Percentiles rank a stretch among this genome's conserved stretches.
These are phyloP conservation scores for Hiodon alosoides DNA, from an alignment of 2,113 vertebrate species.

Conservation along the genomic window DNA sequence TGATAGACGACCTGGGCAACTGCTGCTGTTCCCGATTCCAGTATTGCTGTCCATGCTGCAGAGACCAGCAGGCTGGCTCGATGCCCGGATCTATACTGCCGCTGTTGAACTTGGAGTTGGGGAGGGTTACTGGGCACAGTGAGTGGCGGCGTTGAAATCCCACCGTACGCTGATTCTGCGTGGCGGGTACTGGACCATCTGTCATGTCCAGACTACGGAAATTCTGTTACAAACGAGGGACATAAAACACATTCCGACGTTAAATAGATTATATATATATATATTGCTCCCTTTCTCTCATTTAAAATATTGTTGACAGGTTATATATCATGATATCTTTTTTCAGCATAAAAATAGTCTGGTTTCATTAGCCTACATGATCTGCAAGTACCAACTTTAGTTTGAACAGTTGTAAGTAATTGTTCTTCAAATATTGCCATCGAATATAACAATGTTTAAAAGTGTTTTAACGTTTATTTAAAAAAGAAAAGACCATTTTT, in stretches of 20 bases:
- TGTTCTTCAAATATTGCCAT: too few relatives aligned
- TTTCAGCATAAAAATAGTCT: too few relatives aligned
- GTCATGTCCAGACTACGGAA: conserved; percentile 53
- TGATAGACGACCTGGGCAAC: conserved; percentile 53
- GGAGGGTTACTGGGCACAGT: conserved; percentile 57
- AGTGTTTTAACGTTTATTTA: background rate
- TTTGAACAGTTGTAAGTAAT: background rate
- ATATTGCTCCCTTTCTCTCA: too few relatives aligned
- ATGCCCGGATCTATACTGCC: conserved; percentile 27
- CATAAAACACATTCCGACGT: conserved; percentile 27
- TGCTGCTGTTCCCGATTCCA: conserved; percentile 48
- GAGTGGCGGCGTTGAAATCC: conserved; percentile 65
- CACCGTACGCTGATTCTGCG: conserved; percentile 35
- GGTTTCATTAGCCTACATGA: too few relatives aligned
- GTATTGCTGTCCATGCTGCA: conserved; percentile 17
- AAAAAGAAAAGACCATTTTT: background rate
- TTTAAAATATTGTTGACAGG: too few relatives aligned
- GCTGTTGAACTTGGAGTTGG: conserved; percentile 58
- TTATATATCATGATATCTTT: too few relatives aligned
- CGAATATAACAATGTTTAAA: background rate
- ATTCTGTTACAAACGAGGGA: conserved; percentile 48
- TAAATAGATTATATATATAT: too few relatives aligned
- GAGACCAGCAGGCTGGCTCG: conserved; percentile 43
- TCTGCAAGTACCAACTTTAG: too few relatives aligned
- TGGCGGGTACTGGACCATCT: conserved; percentile 34